These are phyloP conservation scores for Parapsyche elsis DNA, from an alignment of 1,140 invertebrate species.

Conservation along the genomic window DNA sequence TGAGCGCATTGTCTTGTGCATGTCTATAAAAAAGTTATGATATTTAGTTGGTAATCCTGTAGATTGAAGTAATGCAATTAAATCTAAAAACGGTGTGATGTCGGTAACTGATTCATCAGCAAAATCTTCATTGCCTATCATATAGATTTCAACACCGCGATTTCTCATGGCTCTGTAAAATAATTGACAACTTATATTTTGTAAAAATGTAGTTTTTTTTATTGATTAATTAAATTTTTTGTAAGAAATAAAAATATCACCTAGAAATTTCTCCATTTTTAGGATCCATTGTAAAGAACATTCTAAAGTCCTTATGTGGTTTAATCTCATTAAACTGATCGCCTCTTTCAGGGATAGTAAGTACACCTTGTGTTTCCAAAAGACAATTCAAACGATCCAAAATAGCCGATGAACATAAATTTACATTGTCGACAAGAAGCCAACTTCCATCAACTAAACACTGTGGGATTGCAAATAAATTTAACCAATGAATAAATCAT, in stretches of 20 bases:
- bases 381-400: constrained; percentile 96
- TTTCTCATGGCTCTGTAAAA: constrained; percentile 93
- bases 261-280: constrained; percentile 94
- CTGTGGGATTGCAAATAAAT: constrained; percentile 61
- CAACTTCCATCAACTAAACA: constrained; percentile 87
- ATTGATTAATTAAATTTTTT: too few relatives aligned
- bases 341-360: constrained; percentile 93
- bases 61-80: constrained; percentile 61
- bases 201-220: too few relatives aligned
- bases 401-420: constrained; percentile 96
- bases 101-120: constrained; percentile 60
- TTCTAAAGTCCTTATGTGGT: constrained; percentile 91
- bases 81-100: constrained; percentile 62
- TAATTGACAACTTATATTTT: constrained; percentile 3
- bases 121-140: constrained; percentile 65
- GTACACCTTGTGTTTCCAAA: constrained; percentile 90
- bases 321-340: constrained; percentile 77
- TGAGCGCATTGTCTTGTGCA: constrained; percentile 63
- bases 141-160: constrained; percentile 92
- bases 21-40: constrained; percentile 60
- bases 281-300: constrained; percentile 96
- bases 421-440: constrained; percentile 96
- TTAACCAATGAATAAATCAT: neutral
- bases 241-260: constrained; percentile 62
- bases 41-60: constrained; percentile 61